Evolutionary conservation across 1,140 invertebrate genomes (phyloP), one percentile per base, ranked within the genome.

Genomic region (Temnothorax curvispinosus): DNA sequence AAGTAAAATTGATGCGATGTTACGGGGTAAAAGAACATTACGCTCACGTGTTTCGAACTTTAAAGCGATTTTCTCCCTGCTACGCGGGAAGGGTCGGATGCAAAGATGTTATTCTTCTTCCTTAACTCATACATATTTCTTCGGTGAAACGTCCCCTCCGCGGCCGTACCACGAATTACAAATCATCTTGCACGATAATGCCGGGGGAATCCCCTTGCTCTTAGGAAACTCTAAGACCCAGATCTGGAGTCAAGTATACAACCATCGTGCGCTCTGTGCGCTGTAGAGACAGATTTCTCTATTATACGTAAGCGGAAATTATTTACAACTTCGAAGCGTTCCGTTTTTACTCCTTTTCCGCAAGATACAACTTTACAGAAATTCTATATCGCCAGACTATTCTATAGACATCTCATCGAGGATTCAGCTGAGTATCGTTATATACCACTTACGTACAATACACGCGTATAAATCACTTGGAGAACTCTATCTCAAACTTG

Each of bases 51-150:
- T 90, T 90, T 89, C 77, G 60, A 90, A 74, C 85, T 85, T 75
- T 50, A 87, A 80, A 89, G 75, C 86, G 88, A 87, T 85, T 89
- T 87, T 60, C 85, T 80, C 47, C 87, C 80, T 21, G n/a, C 44
- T 41, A 35, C 13, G 44, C 13, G 11, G 44, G 71, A 74, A 65
- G 88, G 75, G 86, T 76, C 67, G 74, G 52, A 80, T 15, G 87
- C 87, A 82, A 89, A 90, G 87, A 91, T 85, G 89, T 91, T 90
- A 90, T 88, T 87, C 90, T 87, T 90, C 89, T 91, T 91, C 74
- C 74, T 90, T 75, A 88, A 90, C 89, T 91, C 89, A 90, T 91
- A 90, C 89, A 90, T 90, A 90, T 90, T 90, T 88, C 86, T 62
- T 54, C 50, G 64, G 32, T 58, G 74, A 78, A 69, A 72, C 77